A percentile compares a stretch with the other conserved stretches of the same genome.
These are phyloP conservation scores for Drosophila lowei DNA, from an alignment of 1,140 invertebrate genomes.

Conservation along the genomic window DNA sequence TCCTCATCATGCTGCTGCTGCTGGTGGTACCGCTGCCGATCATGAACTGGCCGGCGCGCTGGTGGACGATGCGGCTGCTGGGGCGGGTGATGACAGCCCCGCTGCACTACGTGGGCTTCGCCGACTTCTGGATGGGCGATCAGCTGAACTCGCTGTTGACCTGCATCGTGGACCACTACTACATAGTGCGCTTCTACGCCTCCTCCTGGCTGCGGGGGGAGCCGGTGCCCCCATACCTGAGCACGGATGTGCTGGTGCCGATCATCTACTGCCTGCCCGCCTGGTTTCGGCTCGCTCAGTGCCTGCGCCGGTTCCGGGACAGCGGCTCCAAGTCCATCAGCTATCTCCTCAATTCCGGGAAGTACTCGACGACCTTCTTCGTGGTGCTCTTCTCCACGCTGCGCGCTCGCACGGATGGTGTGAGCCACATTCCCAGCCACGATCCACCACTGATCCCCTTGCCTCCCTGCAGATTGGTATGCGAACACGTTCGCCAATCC, in stretches of 20 bases:
- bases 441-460: background rate
- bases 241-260: constrained; percentile 78
- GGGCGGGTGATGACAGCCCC: constrained; percentile 90
- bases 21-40: constrained; percentile 88
- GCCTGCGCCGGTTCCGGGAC: constrained; percentile 88
- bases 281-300: constrained; percentile 95
- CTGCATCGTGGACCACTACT: constrained; percentile 92
- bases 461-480: constrained; percentile 84
- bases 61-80: constrained; percentile 79
- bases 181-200: constrained; percentile 87
- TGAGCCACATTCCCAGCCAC: no score
- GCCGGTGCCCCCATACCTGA: constrained; percentile 72
- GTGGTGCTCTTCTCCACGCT: constrained; percentile 86
- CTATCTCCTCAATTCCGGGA: constrained; percentile 91
- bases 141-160: constrained; percentile 92
- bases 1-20: constrained; percentile 85
- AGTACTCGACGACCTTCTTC: constrained; percentile 92
- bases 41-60: constrained; percentile 86
- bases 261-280: constrained; percentile 91
- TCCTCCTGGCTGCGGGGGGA: constrained; percentile 84
- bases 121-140: constrained; percentile 97
- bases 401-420: constrained; percentile 50
- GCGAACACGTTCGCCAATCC: constrained; percentile 87
- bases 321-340: constrained; percentile 86
- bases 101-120: constrained; percentile 93